phyloP scores from a whole-genome alignment of 2,797 vertebrate genomes.

The Acanthis flammea region DNA sequence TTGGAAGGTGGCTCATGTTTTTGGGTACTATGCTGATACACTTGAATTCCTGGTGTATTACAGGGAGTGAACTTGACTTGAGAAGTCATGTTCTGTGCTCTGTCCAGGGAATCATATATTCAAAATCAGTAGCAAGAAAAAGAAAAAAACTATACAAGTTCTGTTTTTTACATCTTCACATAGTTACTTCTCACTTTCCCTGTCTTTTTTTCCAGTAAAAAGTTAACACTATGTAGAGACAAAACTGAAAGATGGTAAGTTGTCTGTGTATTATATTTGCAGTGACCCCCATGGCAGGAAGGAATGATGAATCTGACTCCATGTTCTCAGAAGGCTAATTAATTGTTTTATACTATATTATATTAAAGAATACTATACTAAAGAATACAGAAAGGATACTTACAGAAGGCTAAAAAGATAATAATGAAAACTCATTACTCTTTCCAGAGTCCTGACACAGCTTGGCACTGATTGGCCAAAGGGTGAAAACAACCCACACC shows the following conservation, averaged over 20 bases:
- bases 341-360: neutral
- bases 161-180: neutral
- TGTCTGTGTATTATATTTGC: neutral
- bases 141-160: neutral
- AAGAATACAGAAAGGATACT: neutral
- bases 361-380: neutral
- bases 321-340: neutral
- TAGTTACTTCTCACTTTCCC: neutral
- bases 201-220: neutral
- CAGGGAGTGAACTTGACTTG: neutral
- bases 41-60: neutral
- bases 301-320: neutral
- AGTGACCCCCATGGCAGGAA: neutral
- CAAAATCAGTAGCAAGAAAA: neutral
- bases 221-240: neutral
- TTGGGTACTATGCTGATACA: neutral
- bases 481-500: neutral
- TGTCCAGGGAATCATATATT: neutral
- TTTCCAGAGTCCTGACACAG: neutral
- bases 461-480: neutral
- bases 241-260: neutral
- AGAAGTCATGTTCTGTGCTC: neutral
- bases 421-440: neutral
- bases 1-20: neutral
- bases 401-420: neutral